Evolutionary conservation across 37 sponge, comb jelly and placozoan genomes (phyloP).

Genomic region (Corticium candelabrum): DNA sequence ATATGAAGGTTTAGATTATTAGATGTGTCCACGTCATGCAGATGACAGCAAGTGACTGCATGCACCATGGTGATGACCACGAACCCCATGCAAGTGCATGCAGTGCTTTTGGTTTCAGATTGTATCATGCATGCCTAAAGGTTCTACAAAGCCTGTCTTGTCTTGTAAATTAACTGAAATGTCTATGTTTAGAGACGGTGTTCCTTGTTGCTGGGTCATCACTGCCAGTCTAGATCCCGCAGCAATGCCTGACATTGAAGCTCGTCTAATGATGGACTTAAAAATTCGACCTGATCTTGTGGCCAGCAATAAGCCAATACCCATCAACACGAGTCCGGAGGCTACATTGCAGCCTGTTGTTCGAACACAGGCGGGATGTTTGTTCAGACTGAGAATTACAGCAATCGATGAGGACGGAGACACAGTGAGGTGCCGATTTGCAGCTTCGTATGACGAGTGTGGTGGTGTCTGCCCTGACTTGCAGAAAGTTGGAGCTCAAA

Average conservation of each 20-base stretch:
- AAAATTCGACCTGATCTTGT: not conserved
- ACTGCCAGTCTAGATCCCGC: not conserved
- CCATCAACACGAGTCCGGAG: not conserved
- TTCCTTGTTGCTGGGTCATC: not conserved
- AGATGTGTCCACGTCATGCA: too few relatives aligned
- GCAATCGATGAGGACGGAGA: not conserved
- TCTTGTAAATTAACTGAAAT: too few relatives aligned
- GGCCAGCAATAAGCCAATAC: too few relatives aligned
- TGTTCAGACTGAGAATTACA: not conserved
- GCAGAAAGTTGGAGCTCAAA: not conserved
- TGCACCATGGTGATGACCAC: too few relatives aligned
- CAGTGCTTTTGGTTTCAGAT: too few relatives aligned
- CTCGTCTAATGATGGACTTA: not conserved
- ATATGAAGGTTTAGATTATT: too few relatives aligned
- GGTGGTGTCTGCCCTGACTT: not conserved
- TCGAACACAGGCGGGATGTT: not conserved
- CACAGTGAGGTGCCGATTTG: not conserved
- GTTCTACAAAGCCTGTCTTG: too few relatives aligned
- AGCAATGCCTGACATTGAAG: not conserved
- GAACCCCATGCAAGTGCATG: too few relatives aligned
- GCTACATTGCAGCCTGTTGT: not conserved
- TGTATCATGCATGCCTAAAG: too few relatives aligned
- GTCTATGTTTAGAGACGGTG: not conserved
- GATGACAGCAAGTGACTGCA: too few relatives aligned
- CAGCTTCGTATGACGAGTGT: not conserved